These are phyloP conservation scores for Umimayanthus kanabou DNA, from an alignment of 92 coral and sea anemone species.

Conservation along the genomic window DNA sequence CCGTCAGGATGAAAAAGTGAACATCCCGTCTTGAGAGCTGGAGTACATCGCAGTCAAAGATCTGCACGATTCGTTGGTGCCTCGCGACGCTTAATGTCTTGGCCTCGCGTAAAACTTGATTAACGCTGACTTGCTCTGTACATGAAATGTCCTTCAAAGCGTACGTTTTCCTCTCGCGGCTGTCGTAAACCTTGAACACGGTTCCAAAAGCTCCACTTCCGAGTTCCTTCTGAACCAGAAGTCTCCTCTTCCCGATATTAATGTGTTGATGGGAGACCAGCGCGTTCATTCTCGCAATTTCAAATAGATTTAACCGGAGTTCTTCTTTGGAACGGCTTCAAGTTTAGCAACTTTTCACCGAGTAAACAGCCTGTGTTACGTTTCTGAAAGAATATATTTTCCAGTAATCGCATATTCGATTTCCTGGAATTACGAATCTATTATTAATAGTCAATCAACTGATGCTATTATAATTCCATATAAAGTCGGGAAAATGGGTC, in stretches of 20 bases:
- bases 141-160: slow-evolving; percentile 66
- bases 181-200: slow-evolving; percentile 53
- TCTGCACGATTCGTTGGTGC: slow-evolving; percentile 50
- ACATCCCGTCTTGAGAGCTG: slow-evolving; percentile 21
- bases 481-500: no score
- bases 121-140: background rate
- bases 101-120: slow-evolving; percentile 36
- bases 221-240: slow-evolving; percentile 40
- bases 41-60: slow-evolving; percentile 19
- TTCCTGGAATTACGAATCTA: no score
- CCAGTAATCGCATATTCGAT: no score
- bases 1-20: slow-evolving; percentile 65
- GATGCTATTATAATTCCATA: no score
- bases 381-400: no score
- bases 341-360: no score
- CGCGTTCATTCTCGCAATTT: slow-evolving; percentile 1
- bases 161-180: slow-evolving; percentile 5
- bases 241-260: slow-evolving; percentile 37
- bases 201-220: slow-evolving; percentile 77
- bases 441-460: no score
- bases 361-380: no score
- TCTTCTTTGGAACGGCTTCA: no score
- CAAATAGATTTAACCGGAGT: no score
- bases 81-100: slow-evolving; percentile 33
- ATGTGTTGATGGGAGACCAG: slow-evolving; percentile 28